These are phyloP conservation scores for Apeira syringaria DNA, from an alignment of 2,888 invertebrate genomes.

Conservation along the genomic window DNA sequence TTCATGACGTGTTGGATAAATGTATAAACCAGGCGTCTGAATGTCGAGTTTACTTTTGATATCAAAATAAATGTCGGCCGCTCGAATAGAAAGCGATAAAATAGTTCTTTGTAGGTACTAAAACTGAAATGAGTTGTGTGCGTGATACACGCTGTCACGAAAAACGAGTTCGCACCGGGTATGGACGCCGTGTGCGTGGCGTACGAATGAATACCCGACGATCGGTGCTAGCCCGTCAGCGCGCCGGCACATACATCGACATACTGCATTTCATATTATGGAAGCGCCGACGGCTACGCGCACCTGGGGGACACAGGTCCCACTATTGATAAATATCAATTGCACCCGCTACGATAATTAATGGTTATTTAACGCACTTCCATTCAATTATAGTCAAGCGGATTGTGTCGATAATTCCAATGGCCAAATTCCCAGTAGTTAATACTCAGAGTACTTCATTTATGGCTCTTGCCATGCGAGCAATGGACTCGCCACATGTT, in stretches of 20 bases:
- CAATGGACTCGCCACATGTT: constrained; percentile 53
- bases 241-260: constrained; percentile 30
- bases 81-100: constrained; percentile 44
- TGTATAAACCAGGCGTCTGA: constrained; percentile 42
- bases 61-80: constrained; percentile 37
- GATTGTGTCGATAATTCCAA: constrained; percentile 70
- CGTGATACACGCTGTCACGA: constrained; percentile 61
- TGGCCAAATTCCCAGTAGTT: constrained; percentile 70
- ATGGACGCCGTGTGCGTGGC: constrained; percentile 46
- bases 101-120: constrained; percentile 42
- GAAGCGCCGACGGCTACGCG: constrained; percentile 32
- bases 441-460: constrained; percentile 64
- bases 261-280: constrained; percentile 32
- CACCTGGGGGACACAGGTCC: constrained; percentile 41
- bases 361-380: constrained; percentile 73
- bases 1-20: constrained; percentile 44
- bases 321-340: constrained; percentile 61
- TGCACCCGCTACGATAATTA: constrained; percentile 64
- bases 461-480: constrained; percentile 58
- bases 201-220: constrained; percentile 47
- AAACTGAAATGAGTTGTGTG: constrained; percentile 54
- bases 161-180: constrained; percentile 47
- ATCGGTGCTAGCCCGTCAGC: constrained; percentile 31
- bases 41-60: constrained; percentile 36
- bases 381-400: constrained; percentile 72